phyloP scores from a whole-genome alignment of 2,888 invertebrate species.

The Melanophora roralis region DNA sequence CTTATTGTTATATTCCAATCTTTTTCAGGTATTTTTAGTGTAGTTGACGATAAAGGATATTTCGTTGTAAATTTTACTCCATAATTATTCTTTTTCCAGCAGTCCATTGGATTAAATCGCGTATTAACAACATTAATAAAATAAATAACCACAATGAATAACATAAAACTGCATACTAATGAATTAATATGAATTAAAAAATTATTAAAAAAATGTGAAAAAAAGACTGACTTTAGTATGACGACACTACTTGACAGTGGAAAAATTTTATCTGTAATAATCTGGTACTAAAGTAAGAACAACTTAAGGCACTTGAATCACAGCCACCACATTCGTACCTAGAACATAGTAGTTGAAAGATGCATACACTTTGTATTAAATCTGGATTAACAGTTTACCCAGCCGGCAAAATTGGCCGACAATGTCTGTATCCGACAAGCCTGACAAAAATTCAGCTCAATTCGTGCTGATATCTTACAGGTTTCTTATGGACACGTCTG shows the following conservation, averaged over 20 bases:
- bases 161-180: background rate
- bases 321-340: background rate
- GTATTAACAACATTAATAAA: background rate
- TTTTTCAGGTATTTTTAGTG: conserved; percentile 15
- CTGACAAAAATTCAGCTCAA: too few relatives aligned
- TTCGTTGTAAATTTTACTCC: conserved; percentile 30
- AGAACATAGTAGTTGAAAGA: too few relatives aligned
- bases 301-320: background rate
- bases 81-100: conserved; percentile 12
- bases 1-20: conserved; percentile 47
- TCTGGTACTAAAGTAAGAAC: background rate
- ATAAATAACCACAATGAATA: background rate
- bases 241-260: conserved; percentile 12
- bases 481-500: too few relatives aligned
- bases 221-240: background rate
- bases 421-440: too few relatives aligned
- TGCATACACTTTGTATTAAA: background rate
- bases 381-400: too few relatives aligned
- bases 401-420: too few relatives aligned
- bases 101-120: conserved; percentile 27
- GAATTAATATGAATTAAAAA: background rate
- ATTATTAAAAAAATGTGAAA: too few relatives aligned
- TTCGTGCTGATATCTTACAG: too few relatives aligned
- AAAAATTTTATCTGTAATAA: background rate
- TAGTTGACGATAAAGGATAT: conserved; percentile 26